phyloP scores from a whole-genome alignment of 2,888 invertebrate genomes.

The Apodemia duryi region DNA sequence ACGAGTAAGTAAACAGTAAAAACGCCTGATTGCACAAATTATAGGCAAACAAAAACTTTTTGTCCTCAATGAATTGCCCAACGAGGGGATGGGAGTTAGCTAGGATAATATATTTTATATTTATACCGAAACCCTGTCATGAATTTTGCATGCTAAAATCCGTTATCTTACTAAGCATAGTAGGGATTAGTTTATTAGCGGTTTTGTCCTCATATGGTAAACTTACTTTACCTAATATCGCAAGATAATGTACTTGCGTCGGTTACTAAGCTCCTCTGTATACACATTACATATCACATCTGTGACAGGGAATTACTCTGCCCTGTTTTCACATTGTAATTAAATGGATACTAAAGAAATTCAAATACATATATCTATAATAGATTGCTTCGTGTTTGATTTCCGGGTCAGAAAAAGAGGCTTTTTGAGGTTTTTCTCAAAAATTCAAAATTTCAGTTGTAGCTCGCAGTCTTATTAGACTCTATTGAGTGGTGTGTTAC shows the following conservation, averaged over 20 bases:
- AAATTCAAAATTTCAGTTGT: too few relatives aligned
- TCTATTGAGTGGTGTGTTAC: too few relatives aligned
- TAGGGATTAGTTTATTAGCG: background rate
- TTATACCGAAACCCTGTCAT: background rate
- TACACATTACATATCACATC: background rate
- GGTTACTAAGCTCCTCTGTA: constrained; percentile 1
- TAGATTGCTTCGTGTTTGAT: too few relatives aligned
- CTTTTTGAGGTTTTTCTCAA: too few relatives aligned
- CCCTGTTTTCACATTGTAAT: too few relatives aligned
- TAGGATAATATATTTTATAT: background rate
- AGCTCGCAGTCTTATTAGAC: too few relatives aligned
- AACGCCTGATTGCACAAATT: too few relatives aligned
- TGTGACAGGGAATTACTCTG: background rate
- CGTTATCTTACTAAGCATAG: background rate
- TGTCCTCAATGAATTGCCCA: background rate
- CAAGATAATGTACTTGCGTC: background rate
- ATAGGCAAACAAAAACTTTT: background rate
- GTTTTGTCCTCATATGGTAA: background rate
- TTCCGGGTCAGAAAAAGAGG: too few relatives aligned
- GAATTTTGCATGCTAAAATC: background rate
- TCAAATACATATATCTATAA: too few relatives aligned
- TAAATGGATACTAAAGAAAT: too few relatives aligned
- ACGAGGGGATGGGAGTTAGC: background rate
- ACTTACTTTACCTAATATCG: constrained; percentile 1
- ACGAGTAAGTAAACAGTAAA: too few relatives aligned